A percentile compares a stretch with the other conserved stretches of the same genome.
phyloP scores from a whole-genome alignment of 2,797 vertebrate species.

The Hoplostethus mediterraneus region DNA sequence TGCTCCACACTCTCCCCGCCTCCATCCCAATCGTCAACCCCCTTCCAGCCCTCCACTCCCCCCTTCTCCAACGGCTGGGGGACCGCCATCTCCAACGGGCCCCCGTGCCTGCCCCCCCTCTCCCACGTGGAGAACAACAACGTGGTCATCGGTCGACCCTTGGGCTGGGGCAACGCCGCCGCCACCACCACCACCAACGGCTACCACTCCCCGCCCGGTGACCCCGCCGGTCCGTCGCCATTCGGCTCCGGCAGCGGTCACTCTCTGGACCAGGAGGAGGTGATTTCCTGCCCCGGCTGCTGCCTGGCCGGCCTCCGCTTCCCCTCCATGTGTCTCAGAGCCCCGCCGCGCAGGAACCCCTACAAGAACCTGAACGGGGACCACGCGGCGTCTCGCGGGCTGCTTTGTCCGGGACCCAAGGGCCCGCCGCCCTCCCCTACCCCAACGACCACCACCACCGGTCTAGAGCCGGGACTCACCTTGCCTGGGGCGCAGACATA shows the following conservation, averaged over 20 bases:
- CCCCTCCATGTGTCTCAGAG: constrained; percentile 88
- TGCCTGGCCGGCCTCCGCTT: constrained; percentile 91
- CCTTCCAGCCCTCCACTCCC: constrained; percentile 63
- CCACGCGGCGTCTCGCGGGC: constrained; percentile 83
- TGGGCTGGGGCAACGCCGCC: constrained; percentile 72
- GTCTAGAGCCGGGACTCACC: constrained; percentile 84
- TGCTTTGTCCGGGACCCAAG: constrained; percentile 83
- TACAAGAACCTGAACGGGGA: constrained; percentile 95
- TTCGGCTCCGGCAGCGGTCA: constrained; percentile 74
- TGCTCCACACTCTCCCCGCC: constrained; percentile 58
- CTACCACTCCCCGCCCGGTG: constrained; percentile 73
- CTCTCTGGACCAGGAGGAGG: constrained; percentile 87
- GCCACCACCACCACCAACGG: constrained; percentile 70
- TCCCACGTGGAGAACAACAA: constrained; percentile 88
- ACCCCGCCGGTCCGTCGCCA: constrained; percentile 76
- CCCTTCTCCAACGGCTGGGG: constrained; percentile 81
- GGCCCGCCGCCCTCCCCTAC: constrained; percentile 57
- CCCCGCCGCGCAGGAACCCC: constrained; percentile 83
- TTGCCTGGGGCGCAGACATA: constrained; percentile 89
- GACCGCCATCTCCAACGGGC: constrained; percentile 73
- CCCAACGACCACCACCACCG: constrained; percentile 65
- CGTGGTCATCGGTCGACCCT: constrained; percentile 82
- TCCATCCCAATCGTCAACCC: constrained; percentile 52
- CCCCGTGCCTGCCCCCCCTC: constrained; percentile 75
- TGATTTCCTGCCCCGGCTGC: constrained; percentile 92